A percentile compares a stretch with the other conserved stretches of the same genome.
phyloP scores from a whole-genome alignment of 2,113 vertebrate genomes.

The Ibidorhyncha struthersii region DNA sequence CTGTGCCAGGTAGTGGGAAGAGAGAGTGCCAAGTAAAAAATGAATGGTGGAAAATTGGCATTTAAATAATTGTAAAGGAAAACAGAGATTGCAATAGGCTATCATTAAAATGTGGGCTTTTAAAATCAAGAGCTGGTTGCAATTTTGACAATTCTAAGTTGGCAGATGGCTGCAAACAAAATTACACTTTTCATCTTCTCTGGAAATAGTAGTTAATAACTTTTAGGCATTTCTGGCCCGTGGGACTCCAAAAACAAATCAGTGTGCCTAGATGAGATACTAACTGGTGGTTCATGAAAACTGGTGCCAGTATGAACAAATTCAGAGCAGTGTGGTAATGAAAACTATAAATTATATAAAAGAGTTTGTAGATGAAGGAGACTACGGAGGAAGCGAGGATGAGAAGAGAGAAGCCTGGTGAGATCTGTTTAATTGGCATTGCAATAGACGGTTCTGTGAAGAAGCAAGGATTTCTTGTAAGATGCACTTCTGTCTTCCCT shows the following conservation, averaged over 20 bases:
- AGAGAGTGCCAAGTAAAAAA: constrained; percentile 4
- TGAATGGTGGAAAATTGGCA: constrained; percentile 23
- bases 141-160: constrained; percentile 38
- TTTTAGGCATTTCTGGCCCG: background rate
- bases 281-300: background rate
- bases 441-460: background rate
- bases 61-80: constrained; percentile 19
- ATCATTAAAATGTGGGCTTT: constrained; percentile 3
- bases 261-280: background rate
- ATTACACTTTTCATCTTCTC: constrained; percentile 37
- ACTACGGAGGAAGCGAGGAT: background rate
- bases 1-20: background rate
- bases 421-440: background rate
- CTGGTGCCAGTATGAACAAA: background rate
- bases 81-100: constrained; percentile 11
- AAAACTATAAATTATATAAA: background rate
- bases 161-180: constrained; percentile 31
- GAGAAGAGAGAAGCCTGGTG: background rate
- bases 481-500: background rate
- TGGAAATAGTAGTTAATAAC: constrained; percentile 44
- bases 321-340: background rate
- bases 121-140: constrained; percentile 36
- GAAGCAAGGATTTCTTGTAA: background rate
- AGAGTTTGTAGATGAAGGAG: background rate
- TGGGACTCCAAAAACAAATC: constrained; percentile 13